Conservation (phyloP, 2,113 vertebrate genomes). For the Athene noctua region DNA sequence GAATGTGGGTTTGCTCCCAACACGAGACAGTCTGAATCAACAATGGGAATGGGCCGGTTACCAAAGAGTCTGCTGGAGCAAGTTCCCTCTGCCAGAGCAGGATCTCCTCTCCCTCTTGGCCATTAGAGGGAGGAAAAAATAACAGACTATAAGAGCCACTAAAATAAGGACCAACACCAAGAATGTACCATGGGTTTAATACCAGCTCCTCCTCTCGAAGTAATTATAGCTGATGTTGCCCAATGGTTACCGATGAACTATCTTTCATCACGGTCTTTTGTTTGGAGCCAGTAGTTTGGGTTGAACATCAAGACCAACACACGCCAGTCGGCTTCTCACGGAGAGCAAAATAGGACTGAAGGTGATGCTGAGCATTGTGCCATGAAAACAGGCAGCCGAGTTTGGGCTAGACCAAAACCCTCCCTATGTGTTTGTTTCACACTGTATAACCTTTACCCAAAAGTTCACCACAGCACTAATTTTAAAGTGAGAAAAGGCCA, state of each 20-base stretch:
- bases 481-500: conserved; percentile 18
- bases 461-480: background rate
- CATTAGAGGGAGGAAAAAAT: conserved; percentile 70
- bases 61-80: conserved; percentile 68
- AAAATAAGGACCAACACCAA: conserved; percentile 66
- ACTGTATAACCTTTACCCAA: conserved; percentile 15
- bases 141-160: conserved; percentile 64
- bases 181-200: conserved; percentile 69
- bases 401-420: conserved; percentile 4
- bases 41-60: conserved; percentile 62
- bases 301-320: background rate
- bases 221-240: conserved; percentile 60
- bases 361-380: background rate
- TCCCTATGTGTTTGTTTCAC: background rate
- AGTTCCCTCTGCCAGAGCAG: conserved; percentile 50
- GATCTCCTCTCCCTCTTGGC: conserved; percentile 64
- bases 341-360: background rate
- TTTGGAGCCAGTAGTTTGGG: conserved; percentile 38
- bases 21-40: conserved; percentile 71
- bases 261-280: conserved; percentile 31
- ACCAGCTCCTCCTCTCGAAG: conserved; percentile 49
- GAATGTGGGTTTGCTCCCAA: conserved; percentile 68
- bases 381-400: background rate
- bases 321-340: rapidly evolving
- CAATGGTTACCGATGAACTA: conserved; percentile 31